Percentiles rank a stretch among this genome's conserved stretches.
Conservation (phyloP, 2,888 invertebrate species). For the Catocala fraxini region DNA sequence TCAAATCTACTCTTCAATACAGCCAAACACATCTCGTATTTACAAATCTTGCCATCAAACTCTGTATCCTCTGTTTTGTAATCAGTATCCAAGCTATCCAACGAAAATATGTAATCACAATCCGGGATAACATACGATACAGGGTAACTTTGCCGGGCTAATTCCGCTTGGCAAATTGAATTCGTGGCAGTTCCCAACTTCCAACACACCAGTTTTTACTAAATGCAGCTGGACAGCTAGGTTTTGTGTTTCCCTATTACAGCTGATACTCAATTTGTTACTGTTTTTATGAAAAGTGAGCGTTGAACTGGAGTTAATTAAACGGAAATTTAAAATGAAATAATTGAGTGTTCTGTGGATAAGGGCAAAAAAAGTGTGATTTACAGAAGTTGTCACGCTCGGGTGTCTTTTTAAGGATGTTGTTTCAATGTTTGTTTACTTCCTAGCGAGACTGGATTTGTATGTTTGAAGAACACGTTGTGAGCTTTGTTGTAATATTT, state of each 20-base stretch:
- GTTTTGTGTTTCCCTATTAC: constrained; percentile 6
- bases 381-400: too few relatives aligned
- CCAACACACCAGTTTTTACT: constrained; percentile 20
- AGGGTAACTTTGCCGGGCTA: constrained; percentile 56
- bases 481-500: too few relatives aligned
- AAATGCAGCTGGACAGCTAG: constrained; percentile 14
- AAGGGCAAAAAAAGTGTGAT: too few relatives aligned
- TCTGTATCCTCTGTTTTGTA: constrained; percentile 5
- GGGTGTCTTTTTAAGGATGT: too few relatives aligned
- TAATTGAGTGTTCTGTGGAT: too few relatives aligned
- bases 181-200: constrained; percentile 48
- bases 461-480: too few relatives aligned
- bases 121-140: constrained; percentile 47
- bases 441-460: too few relatives aligned
- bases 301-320: too few relatives aligned
- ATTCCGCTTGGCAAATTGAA: constrained; percentile 64
- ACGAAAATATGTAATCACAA: constrained; percentile 44
- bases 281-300: neutral
- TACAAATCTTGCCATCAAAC: neutral
- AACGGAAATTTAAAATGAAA: too few relatives aligned
- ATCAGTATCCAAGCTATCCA: neutral
- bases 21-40: neutral
- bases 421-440: too few relatives aligned
- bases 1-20: neutral
- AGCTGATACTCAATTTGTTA: constrained; percentile 7